A percentile compares a stretch with the other conserved stretches of the same genome.
Evolutionary conservation across 2,113 vertebrate genomes (phyloP).

Genomic region (Pelobates fuscus): DNA sequence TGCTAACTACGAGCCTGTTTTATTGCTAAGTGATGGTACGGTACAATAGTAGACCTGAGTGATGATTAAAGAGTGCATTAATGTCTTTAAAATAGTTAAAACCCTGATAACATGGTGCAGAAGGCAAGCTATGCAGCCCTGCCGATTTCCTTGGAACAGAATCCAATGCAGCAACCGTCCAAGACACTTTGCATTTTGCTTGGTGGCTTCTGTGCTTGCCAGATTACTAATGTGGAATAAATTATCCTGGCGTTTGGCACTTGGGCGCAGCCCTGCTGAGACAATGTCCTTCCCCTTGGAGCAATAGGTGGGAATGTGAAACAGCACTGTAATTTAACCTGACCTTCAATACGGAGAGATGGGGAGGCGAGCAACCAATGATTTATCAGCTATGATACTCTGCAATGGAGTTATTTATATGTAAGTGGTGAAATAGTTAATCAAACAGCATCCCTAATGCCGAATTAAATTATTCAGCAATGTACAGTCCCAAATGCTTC

Average conservation of each 20-base stretch:
- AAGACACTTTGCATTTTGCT: constrained; percentile 51
- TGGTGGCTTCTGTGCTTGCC: constrained; percentile 47
- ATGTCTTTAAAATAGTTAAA: background rate
- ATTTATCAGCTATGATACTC: background rate
- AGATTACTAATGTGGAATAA: constrained; percentile 52
- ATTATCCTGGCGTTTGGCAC: constrained; percentile 44
- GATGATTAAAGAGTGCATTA: background rate
- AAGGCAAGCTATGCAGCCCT: constrained; percentile 16
- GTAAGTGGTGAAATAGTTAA: background rate
- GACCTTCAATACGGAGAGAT: constrained; percentile 19
- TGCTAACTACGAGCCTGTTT: too few species aligned
- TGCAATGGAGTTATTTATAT: background rate
- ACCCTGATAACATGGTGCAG: constrained; percentile 12
- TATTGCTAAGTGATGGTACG: too few species aligned
- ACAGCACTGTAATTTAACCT: constrained; percentile 21
- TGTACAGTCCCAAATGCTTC: too few species aligned
- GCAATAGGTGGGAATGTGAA: constrained; percentile 43
- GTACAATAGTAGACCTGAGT: too few species aligned
- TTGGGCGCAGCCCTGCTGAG: constrained; percentile 39
- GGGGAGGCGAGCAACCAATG: constrained; percentile 2
- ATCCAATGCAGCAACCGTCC: constrained; percentile 42
- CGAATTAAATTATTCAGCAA: too few species aligned
- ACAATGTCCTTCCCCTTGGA: constrained; percentile 48
- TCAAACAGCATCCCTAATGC: too few species aligned
- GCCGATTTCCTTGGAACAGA: constrained; percentile 14